Evolutionary conservation across 2,888 invertebrate species (phyloP).

Genomic region (Cerceris rybyensis): DNA sequence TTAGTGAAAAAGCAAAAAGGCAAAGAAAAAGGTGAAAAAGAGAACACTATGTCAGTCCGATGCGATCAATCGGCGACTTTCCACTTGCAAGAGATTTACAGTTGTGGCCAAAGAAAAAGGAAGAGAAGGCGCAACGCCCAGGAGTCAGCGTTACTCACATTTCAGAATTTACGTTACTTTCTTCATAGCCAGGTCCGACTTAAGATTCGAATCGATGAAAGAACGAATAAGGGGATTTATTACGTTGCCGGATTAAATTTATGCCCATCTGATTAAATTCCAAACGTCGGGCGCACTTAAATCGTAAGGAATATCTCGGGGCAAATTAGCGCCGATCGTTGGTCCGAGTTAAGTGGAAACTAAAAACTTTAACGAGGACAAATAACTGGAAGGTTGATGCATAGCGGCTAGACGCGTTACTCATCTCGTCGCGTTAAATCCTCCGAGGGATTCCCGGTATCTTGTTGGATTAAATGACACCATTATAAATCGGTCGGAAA

Average conservation of each 20-base stretch:
- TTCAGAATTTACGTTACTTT: conserved; percentile 37
- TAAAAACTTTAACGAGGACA: conserved; percentile 68
- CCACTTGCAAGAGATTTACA: background rate
- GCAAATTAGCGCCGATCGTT: conserved; percentile 63
- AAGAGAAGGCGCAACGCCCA: background rate
- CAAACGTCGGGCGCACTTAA: conserved; percentile 54
- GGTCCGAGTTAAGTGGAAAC: conserved; percentile 55
- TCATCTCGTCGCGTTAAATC: conserved; percentile 62
- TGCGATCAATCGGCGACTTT: background rate
- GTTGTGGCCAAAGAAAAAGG: background rate
- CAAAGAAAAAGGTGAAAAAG: too few relatives aligned
- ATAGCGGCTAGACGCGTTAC: conserved; percentile 51
- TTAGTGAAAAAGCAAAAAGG: too few relatives aligned
- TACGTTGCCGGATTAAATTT: conserved; percentile 58
- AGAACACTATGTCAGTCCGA: too few relatives aligned
- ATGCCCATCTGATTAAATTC: conserved; percentile 69
- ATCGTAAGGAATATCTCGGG: conserved; percentile 49
- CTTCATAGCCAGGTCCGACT: conserved; percentile 17
- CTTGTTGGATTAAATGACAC: conserved; percentile 24
- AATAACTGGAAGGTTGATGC: conserved; percentile 62
- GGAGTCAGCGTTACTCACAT: conserved; percentile 51
- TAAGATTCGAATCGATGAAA: conserved; percentile 65
- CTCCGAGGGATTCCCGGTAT: conserved; percentile 12
- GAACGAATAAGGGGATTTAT: conserved; percentile 62
- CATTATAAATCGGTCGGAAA: conserved; percentile 23